phyloP scores from a whole-genome alignment of 2,888 invertebrate genomes.

The Perizoma flavofasciatum region DNA sequence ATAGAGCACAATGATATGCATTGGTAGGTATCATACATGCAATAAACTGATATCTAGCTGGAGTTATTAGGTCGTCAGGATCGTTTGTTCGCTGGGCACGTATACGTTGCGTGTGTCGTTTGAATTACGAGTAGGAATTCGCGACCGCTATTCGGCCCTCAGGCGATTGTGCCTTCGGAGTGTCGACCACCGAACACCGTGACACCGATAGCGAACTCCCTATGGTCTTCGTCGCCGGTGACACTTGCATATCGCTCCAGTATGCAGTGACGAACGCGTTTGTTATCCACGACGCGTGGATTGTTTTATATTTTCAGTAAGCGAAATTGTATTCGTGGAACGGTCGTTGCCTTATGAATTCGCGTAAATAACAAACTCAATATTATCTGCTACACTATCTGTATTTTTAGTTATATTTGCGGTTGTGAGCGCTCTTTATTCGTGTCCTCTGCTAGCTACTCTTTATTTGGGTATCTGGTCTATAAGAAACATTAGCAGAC shows the following conservation, averaged over 20 bases:
- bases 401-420: constrained; percentile 1
- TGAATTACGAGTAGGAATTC: constrained; percentile 82
- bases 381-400: constrained; percentile 8
- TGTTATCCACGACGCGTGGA: constrained; percentile 63
- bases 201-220: constrained; percentile 75
- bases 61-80: constrained; percentile 75
- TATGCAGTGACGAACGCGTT: constrained; percentile 71
- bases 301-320: constrained; percentile 73
- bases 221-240: constrained; percentile 56
- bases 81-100: constrained; percentile 75
- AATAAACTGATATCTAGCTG: constrained; percentile 59
- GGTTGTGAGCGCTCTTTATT: constrained; percentile 6
- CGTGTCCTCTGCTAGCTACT: constrained; percentile 1
- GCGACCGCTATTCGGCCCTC: constrained; percentile 81
- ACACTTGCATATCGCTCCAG: constrained; percentile 58
- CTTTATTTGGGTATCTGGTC: constrained; percentile 20
- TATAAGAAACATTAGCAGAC: constrained; percentile 37
- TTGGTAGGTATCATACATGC: constrained; percentile 49
- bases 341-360: constrained; percentile 63
- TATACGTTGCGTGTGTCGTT: constrained; percentile 69
- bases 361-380: constrained; percentile 23
- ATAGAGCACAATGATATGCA: constrained; percentile 38
- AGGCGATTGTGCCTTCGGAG: constrained; percentile 43
- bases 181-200: constrained; percentile 61
- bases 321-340: constrained; percentile 66